These are phyloP conservation scores for Eucidaris tribuloides DNA, from an alignment of 35 echinoderm and acorn worm genomes.

Conservation along the genomic window DNA sequence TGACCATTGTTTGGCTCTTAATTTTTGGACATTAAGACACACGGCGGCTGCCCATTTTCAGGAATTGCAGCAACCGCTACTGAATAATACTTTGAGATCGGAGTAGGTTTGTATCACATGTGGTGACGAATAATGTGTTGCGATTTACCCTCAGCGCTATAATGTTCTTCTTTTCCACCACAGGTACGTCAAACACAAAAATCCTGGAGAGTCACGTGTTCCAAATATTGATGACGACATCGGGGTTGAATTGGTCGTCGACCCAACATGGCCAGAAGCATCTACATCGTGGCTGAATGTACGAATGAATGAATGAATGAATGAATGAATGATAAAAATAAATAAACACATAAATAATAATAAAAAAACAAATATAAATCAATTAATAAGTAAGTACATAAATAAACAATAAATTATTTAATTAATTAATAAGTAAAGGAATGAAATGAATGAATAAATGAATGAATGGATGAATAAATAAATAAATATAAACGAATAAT, in stretches of 20 bases:
- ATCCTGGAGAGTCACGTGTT: neutral
- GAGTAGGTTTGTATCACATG: neutral
- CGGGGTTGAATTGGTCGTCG: neutral
- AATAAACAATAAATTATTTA: no score
- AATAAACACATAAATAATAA: no score
- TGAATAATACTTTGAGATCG: neutral
- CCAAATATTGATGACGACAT: neutral
- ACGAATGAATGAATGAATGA: no score
- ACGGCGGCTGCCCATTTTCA: neutral
- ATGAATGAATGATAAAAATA: no score
- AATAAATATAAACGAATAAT: no score
- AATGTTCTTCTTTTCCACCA: neutral
- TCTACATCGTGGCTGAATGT: neutral
- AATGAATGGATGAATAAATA: no score
- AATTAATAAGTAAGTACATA: no score
- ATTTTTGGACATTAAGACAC: neutral
- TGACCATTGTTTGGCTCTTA: no score
- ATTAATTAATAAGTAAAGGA: no score
- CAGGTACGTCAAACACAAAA: conserved; percentile 17
- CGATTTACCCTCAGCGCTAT: neutral
- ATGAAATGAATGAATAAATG: no score
- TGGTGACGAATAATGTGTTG: neutral
- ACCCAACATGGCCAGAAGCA: neutral
- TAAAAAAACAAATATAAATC: no score
- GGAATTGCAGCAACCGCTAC: neutral